These are phyloP conservation scores for Malacoraja senta DNA, from an alignment of 2,797 vertebrate genomes.

Conservation along the genomic window DNA sequence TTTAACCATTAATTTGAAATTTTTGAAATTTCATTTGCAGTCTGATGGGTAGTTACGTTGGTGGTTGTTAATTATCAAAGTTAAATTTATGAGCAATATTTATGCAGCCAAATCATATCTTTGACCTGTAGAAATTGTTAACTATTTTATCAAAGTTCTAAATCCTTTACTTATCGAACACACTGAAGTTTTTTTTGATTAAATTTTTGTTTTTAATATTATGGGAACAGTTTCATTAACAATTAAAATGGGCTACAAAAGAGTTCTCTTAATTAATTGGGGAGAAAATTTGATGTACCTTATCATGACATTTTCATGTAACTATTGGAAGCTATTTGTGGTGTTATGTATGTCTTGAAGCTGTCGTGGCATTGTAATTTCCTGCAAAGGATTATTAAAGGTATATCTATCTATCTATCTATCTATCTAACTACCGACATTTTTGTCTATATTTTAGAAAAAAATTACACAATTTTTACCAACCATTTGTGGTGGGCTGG, in stretches of 20 bases:
- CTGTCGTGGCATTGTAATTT: no score
- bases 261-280: neutral
- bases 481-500: no score
- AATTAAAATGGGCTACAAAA: neutral
- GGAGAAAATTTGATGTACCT: neutral
- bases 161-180: neutral
- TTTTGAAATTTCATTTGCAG: neutral
- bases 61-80: neutral
- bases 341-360: no score
- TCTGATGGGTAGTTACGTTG: neutral
- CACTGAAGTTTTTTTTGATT: no score
- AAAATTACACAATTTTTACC: neutral
- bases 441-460: neutral
- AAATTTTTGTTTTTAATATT: neutral
- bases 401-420: no score
- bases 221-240: neutral
- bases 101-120: neutral
- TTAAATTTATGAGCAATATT: neutral
- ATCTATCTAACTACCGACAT: neutral
- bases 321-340: no score
- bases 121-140: neutral
- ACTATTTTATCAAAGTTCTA: neutral
- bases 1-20: neutral
- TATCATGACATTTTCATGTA: neutral
- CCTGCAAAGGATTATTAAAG: no score